Percentiles rank a stretch among this genome's conserved stretches.
These are phyloP conservation scores for Habrosyne pyritoides DNA, from an alignment of 2,888 invertebrate species.

Conservation along the genomic window DNA sequence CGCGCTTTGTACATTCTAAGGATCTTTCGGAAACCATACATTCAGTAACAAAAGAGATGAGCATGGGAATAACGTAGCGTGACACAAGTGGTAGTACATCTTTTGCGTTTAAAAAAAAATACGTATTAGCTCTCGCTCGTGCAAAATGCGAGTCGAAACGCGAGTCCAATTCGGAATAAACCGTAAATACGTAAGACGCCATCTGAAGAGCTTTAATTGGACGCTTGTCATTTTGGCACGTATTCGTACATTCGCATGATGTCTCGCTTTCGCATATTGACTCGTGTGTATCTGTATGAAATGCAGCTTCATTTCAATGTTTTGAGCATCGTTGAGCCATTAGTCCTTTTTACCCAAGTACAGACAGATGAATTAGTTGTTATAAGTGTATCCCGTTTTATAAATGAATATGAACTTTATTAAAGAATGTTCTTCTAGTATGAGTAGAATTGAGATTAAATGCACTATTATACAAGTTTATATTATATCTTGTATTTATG, in stretches of 20 bases:
- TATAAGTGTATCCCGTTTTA: not conserved
- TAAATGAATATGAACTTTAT: not conserved
- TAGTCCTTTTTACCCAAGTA: not conserved
- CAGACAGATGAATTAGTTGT: not conserved
- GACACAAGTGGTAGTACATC: not conserved
- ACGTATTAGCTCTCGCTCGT: not conserved
- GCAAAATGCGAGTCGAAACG: not conserved
- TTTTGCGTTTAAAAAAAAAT: not conserved
- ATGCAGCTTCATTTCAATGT: not conserved
- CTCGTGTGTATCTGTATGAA: constrained; percentile 21
- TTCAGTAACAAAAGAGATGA: not conserved
- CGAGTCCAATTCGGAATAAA: constrained; percentile 15
- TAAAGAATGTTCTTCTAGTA: not conserved
- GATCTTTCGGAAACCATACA: not conserved
- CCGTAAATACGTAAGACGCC: constrained; percentile 15
- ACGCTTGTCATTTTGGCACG: constrained; percentile 47
- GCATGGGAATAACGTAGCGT: not conserved
- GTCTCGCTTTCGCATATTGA: constrained; percentile 30
- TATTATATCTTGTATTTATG: not conserved
- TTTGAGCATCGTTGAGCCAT: not conserved
- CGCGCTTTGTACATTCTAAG: not conserved
- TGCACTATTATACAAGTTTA: not conserved
- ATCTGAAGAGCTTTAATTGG: constrained; percentile 43
- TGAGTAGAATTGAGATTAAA: not conserved
- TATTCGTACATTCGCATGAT: constrained; percentile 21